These are phyloP conservation scores for Trisateles emortualis DNA, from an alignment of 2,888 invertebrate genomes.

Conservation along the genomic window DNA sequence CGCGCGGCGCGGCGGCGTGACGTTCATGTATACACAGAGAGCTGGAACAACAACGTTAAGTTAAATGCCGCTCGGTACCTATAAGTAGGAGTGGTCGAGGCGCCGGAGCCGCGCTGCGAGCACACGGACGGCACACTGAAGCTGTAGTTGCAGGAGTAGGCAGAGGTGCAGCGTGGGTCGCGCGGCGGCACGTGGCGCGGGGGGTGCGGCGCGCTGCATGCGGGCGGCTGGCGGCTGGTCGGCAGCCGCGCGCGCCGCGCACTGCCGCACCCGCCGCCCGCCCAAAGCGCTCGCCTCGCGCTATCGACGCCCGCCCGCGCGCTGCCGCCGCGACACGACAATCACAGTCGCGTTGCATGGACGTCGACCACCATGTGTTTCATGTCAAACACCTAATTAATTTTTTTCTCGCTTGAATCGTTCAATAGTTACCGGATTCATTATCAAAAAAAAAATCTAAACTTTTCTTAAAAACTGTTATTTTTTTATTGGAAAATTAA, in stretches of 20 bases:
- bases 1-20: background rate
- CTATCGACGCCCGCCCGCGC: slow-evolving; percentile 40
- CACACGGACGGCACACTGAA: no score
- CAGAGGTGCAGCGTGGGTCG: slow-evolving; percentile 21
- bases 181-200: slow-evolving; percentile 45
- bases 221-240: slow-evolving; percentile 68
- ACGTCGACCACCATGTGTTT: background rate
- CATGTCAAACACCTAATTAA: background rate
- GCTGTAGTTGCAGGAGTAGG: slow-evolving; percentile 16
- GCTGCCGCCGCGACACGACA: background rate
- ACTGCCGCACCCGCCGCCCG: slow-evolving; percentile 63
- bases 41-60: background rate
- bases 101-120: background rate
- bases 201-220: slow-evolving; percentile 49
- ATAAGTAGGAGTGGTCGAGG: slow-evolving; percentile 1
- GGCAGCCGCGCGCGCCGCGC: slow-evolving; percentile 77
- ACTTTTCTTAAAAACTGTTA: no score
- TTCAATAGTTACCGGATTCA: background rate
- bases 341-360: background rate
- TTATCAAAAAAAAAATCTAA: background rate
- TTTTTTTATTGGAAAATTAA: no score
- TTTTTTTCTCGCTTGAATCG: background rate
- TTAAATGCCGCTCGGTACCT: slow-evolving; percentile 5
- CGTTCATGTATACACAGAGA: background rate
- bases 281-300: slow-evolving; percentile 35